Evolutionary conservation across 2,888 invertebrate genomes (phyloP).

Genomic region (Epiblema foenella): DNA sequence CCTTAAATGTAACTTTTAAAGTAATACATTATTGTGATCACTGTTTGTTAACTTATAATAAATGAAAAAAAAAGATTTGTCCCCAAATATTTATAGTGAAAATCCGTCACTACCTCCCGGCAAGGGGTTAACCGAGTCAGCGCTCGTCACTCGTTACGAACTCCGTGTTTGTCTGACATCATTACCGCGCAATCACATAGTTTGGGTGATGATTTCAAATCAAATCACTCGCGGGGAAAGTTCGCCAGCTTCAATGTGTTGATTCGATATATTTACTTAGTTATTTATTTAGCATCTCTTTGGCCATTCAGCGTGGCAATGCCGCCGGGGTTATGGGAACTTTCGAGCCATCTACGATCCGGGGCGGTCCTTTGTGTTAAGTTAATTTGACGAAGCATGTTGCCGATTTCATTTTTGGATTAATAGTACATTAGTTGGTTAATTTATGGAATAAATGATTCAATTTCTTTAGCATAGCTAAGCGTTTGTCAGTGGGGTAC

Average conservation of each 20-base stretch:
- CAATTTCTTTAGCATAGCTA: neutral
- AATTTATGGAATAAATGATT: too few species aligned
- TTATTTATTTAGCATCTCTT: neutral
- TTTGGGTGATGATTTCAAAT: conserved; percentile 24
- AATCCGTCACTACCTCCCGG: neutral
- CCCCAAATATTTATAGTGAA: neutral
- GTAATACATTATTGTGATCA: too few species aligned
- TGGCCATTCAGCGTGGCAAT: too few species aligned
- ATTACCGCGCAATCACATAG: conserved; percentile 30
- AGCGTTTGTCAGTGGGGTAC: neutral
- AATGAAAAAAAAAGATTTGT: too few species aligned
- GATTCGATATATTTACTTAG: neutral
- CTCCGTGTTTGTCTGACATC: conserved; percentile 29
- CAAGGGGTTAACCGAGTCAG: conserved; percentile 23
- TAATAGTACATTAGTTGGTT: too few species aligned
- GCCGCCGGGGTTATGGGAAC: too few species aligned
- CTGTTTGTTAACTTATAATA: too few species aligned
- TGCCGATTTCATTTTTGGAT: too few species aligned
- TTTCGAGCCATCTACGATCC: too few species aligned
- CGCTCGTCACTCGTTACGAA: conserved; percentile 19
- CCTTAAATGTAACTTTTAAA: too few species aligned
- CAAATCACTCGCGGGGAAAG: conserved; percentile 2
- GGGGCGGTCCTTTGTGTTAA: too few species aligned
- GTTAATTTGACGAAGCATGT: too few species aligned
- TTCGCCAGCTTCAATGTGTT: neutral